Evolutionary conservation across 2,113 vertebrate genomes (phyloP).

Genomic region (Typhlomys cinereus): DNA sequence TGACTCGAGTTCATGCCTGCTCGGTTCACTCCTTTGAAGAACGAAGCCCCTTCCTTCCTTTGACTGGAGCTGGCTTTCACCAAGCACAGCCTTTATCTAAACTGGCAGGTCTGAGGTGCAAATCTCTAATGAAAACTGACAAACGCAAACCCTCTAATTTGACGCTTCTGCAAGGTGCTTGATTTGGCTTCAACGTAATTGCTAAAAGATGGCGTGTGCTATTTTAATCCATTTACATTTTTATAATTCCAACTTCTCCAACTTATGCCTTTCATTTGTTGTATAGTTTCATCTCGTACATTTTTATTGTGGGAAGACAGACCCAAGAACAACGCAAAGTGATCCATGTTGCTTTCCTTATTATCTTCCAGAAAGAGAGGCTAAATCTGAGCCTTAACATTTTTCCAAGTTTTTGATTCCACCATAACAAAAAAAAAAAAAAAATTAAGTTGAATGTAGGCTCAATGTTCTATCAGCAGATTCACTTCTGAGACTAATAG

Average conservation of each 20-base stretch:
- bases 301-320: conserved; percentile 17
- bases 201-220: conserved; percentile 28
- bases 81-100: conserved; percentile 4
- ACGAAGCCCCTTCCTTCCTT: neutral
- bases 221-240: conserved; percentile 43
- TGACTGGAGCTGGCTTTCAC: neutral
- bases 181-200: conserved; percentile 39
- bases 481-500: conserved; percentile 52
- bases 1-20: neutral
- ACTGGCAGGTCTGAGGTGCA: neutral
- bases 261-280: neutral
- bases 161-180: neutral
- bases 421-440: neutral
- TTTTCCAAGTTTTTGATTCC: conserved; percentile 31
- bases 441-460: neutral
- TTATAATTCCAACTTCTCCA: neutral
- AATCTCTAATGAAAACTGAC: conserved; percentile 54
- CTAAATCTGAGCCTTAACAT: neutral
- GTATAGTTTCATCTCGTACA: neutral
- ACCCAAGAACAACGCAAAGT: neutral
- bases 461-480: neutral
- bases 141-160: conserved; percentile 40
- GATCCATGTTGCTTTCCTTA: neutral
- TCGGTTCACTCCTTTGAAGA: neutral
- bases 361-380: neutral